A percentile compares a stretch with the other conserved stretches of the same genome.
Evolutionary conservation across 1,140 invertebrate genomes (phyloP).

Genomic region (Pentalonia nigronervosa): DNA sequence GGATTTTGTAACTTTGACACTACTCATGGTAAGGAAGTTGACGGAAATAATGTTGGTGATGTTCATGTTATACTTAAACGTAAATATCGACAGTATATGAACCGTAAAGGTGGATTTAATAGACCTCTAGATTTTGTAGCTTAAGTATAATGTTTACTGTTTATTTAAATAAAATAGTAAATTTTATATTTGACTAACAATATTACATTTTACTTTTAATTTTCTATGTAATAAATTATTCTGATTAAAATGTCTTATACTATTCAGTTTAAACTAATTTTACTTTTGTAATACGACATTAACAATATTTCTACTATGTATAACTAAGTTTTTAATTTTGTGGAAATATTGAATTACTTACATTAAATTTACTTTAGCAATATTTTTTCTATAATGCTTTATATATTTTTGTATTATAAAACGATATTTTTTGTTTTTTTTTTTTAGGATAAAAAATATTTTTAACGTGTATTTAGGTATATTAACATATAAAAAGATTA

Average conservation of each 20-base stretch:
- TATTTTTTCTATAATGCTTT: background rate
- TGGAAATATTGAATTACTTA: background rate
- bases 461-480: background rate
- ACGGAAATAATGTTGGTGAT: constrained; percentile 89
- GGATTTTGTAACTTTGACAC: constrained; percentile 94
- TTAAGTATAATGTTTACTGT: constrained; percentile 63
- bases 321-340: background rate
- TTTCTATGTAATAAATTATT: background rate
- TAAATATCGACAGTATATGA: constrained; percentile 99
- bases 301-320: background rate
- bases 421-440: too few relatives aligned
- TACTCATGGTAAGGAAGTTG: constrained; percentile 94
- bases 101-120: constrained; percentile 98
- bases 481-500: background rate
- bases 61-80: constrained; percentile 95
- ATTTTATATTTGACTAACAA: background rate
- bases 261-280: background rate
- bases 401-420: background rate
- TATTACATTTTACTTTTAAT: background rate
- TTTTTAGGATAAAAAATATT: background rate
- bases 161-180: background rate
- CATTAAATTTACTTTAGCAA: background rate
- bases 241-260: background rate
- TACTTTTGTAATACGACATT: background rate
- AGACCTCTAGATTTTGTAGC: constrained; percentile 95